Evolutionary conservation across 2,888 invertebrate genomes (phyloP).

Genomic region (Gonocerus acuteangulatus): DNA sequence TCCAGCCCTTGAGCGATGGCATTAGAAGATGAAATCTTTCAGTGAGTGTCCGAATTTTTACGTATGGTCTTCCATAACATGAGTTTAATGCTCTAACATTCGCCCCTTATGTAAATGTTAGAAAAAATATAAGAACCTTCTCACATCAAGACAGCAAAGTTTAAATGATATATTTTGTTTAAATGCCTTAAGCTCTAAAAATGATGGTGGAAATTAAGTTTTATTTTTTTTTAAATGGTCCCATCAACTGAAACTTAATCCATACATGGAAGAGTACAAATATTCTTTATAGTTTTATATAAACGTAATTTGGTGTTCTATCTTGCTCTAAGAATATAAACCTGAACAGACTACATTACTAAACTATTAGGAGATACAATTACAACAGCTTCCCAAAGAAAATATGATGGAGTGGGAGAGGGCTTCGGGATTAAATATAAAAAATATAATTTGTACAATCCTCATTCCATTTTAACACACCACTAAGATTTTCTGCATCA

Average conservation of each 20-base stretch:
- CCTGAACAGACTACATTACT: conserved; percentile 1
- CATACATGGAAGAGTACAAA: neutral
- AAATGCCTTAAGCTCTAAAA: neutral
- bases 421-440: conserved; percentile 9
- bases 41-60: too few species aligned
- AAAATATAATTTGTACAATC: conserved; percentile 19
- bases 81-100: too few species aligned
- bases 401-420: neutral
- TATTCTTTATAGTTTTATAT: neutral
- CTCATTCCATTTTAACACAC: conserved; percentile 1
- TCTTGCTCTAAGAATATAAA: neutral
- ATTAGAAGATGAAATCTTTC: too few species aligned
- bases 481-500: neutral
- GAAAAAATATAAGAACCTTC: too few species aligned
- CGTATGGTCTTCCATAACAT: too few species aligned
- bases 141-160: too few species aligned
- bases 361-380: neutral
- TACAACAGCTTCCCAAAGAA: too few species aligned
- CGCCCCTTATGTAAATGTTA: too few species aligned
- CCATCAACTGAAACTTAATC: conserved; percentile 20
- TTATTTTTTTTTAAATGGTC: conserved; percentile 7
- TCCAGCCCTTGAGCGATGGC: too few species aligned
- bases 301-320: conserved; percentile 12
- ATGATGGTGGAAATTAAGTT: neutral
- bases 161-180: too few species aligned